Evolutionary conservation across 2,888 invertebrate species (phyloP), one percentile per base, ranked within the genome.

Genomic region (Oxyteleia sp.): DNA sequence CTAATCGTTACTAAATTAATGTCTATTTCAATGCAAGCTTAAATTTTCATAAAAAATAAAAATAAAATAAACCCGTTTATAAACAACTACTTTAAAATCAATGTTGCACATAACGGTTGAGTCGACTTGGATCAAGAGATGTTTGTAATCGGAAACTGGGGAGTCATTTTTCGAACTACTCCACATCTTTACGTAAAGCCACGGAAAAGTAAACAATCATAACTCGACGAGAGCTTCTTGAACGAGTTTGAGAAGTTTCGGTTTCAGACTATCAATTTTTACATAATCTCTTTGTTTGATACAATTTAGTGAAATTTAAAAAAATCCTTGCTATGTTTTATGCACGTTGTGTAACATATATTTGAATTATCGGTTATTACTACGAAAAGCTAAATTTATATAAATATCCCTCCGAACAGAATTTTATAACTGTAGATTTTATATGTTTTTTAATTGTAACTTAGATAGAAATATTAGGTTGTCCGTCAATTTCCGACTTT

Each of bases 211-310:
- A 76, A 82, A 78, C 78, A 82, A 82, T 72, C 76, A 68, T 72
- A 78, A 82, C 72, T 78, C 55, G 76, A 69, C 71, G 72, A 29
- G 71, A 57, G 45, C 66, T 49, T 76, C 71, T 71, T 59, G 57
- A 76, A 76, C 66, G 38, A 71, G 76, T 82, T 72, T 57, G 71
- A 71, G 26, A 82, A 82, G 66, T 82, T 82, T 71, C 49, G 11
- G 45, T 79, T 45, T 57, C 29, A 23, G 49, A 47, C 79, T 64
- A 79, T 79, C 79, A 71, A 79, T 79, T 79, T 79, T 79, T 79
- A 79, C 79, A 79, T 79, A 79, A 79, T 79, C 79, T 55, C 79
- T 63, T 79, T 79, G 79, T 79, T 71, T 64, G 71, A 78, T 69
- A 71, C 64, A 79, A 79, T 35, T 79, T 55, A 68, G 35, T 29